These are phyloP conservation scores for Miniopterus natalensis DNA, from an alignment of 2,113 vertebrate species.

Conservation along the genomic window DNA sequence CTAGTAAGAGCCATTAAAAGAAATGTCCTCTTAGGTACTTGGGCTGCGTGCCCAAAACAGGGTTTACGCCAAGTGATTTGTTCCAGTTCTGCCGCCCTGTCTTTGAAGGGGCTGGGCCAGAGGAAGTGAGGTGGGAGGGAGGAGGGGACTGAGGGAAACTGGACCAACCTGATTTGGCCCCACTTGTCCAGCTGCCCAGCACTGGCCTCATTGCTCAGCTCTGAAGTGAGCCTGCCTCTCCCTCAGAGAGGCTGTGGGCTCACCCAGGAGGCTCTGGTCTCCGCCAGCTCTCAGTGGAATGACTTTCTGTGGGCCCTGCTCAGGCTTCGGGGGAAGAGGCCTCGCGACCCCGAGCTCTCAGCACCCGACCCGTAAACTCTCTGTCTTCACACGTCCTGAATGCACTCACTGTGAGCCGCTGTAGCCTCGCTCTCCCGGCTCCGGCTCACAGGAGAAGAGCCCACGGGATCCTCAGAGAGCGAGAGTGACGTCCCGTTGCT, in stretches of 20 bases:
- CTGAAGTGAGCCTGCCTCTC: background rate
- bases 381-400: rapidly evolving
- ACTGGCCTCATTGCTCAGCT: background rate
- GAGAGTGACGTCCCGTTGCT: background rate
- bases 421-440: too few relatives aligned
- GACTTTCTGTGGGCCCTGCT: too few relatives aligned
- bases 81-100: background rate
- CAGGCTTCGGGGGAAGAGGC: background rate
- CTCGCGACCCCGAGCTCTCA: background rate
- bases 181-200: background rate
- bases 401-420: rapidly evolving
- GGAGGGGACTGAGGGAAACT: background rate
- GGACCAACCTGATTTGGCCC: background rate
- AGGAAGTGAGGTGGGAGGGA: background rate
- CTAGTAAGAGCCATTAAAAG: background rate
- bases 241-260: rapidly evolving
- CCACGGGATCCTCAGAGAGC: background rate
- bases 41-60: background rate
- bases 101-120: background rate
- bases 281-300: rapidly evolving
- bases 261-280: background rate
- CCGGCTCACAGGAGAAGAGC: too few relatives aligned
- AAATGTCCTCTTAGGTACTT: background rate
- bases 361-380: background rate
- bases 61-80: background rate